Conservation (phyloP, 2,113 vertebrate species). For the Orientallactaga bullata region DNA sequence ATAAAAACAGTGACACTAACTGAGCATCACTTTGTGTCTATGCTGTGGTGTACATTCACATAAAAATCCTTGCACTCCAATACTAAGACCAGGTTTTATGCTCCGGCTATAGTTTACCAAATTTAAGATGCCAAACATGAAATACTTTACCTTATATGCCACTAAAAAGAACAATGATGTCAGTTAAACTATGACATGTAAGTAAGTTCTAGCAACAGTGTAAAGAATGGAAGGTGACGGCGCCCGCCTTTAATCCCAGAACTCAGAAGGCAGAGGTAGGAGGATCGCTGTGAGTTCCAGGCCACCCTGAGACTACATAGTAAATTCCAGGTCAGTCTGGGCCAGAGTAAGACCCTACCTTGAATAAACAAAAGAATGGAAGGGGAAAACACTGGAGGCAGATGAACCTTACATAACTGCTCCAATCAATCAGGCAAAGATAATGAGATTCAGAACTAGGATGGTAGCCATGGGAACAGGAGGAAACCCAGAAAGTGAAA, state of each 20-base stretch:
- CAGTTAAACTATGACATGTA: slow-evolving; percentile 12
- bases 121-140: slow-evolving; percentile 25
- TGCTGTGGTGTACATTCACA: background rate
- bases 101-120: background rate
- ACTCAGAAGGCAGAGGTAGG: too few relatives aligned
- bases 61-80: slow-evolving; percentile 22
- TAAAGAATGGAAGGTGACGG: background rate
- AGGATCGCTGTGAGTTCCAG: too few relatives aligned
- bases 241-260: too few relatives aligned
- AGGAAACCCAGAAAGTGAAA: background rate
- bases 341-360: too few relatives aligned
- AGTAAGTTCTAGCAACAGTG: background rate
- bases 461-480: background rate
- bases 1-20: background rate
- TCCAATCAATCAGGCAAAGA: background rate
- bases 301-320: too few relatives aligned
- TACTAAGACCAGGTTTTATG: slow-evolving; percentile 7
- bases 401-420: background rate
- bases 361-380: too few relatives aligned
- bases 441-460: slow-evolving; percentile 53
- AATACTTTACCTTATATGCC: background rate
- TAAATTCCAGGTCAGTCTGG: too few relatives aligned
- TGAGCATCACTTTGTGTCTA: background rate
- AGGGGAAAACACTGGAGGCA: background rate
- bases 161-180: slow-evolving; percentile 21